Evolutionary conservation across 2,888 invertebrate species (phyloP), one percentile per base, ranked within the genome.

Genomic region (Drosophila gaucha): DNA sequence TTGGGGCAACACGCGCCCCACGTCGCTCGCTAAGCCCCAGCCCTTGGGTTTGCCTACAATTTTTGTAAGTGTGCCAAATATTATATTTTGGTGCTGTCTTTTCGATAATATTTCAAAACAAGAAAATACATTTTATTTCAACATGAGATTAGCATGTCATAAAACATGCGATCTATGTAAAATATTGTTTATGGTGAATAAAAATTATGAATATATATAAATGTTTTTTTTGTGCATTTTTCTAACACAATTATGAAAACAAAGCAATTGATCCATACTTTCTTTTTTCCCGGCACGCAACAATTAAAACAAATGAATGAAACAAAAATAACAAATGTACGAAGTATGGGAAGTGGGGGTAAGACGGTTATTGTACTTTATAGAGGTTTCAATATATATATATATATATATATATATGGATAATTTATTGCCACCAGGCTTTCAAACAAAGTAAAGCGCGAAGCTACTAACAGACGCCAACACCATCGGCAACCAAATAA

Each of bases 231-330:
- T 20, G n/a, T n/a, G n/a, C 30, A 6, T 51, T 43, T 41, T 41
- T 41, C 14, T 41, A 41, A 41, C 41, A 41, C 5, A 41, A 20
- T 12, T 20, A 10, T 22, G 22, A 2, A 6, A 28, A 16, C 16
- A 66, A 64, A 74, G 64, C 85, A 85, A 85, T 80, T 85, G 78
- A 74, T 82, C 67, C 75, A 65, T 49, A 80, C 80, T 87, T 80
- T 87, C 86, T 82, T 82, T 87, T 80, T 78, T 62, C 43, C 47
- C 50, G 58, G 74, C 80, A 86, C 78, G 85, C 85, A 85, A 80
- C 84, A 86, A 57, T 35, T 44, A 33, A 39, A 49, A 50, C 38
- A 59, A 59, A 36, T 47, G 30, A 24, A 24, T 39, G 35, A 66
- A 65, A 47, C 46, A 65, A 52, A 52, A 54, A 9, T 26, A 41